Conservation (phyloP, 35 echinoderm and acorn worm genomes). For the Heliocidaris erythrogramma region DNA sequence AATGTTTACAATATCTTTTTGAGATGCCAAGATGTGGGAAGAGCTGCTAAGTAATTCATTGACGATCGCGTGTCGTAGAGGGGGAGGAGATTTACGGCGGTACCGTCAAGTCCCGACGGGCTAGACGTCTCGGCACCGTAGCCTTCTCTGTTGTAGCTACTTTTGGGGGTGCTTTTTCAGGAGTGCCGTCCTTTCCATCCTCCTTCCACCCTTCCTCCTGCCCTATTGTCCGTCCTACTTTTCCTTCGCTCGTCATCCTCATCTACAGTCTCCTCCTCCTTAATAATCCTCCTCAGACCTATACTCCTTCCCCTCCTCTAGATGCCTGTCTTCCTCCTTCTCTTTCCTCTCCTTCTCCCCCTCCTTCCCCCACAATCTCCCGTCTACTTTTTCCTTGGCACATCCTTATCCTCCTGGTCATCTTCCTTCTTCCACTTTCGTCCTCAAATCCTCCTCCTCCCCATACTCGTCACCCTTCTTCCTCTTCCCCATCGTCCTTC, state of each 20-base stretch:
- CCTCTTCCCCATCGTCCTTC: too few relatives aligned
- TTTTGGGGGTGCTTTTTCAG: neutral
- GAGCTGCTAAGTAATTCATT: slow-evolving; percentile 29
- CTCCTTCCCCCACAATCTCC: too few relatives aligned
- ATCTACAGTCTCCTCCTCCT: neutral
- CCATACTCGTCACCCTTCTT: neutral
- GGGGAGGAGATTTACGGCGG: neutral
- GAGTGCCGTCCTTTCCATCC: neutral
- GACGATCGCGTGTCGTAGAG: slow-evolving; percentile 4
- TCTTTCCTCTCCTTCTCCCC: neutral
- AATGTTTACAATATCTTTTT: slow-evolving; percentile 8
- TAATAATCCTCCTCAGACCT: too few relatives aligned
- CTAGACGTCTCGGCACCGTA: slow-evolving; percentile 22
- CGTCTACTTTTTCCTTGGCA: too few relatives aligned
- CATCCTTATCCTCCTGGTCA: neutral
- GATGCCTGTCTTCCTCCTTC: too few relatives aligned
- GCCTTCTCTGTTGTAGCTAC: neutral
- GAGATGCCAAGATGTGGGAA: neutral
- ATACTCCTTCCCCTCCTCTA: too few relatives aligned
- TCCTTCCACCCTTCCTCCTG: neutral
- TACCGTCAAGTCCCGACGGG: slow-evolving; percentile 23
- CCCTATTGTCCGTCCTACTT: neutral
- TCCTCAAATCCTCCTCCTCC: neutral
- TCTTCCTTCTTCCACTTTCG: neutral
- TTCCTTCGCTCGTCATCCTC: neutral